Conservation (phyloP, 2,113 vertebrate species). For the Mustela nigripes region DNA sequence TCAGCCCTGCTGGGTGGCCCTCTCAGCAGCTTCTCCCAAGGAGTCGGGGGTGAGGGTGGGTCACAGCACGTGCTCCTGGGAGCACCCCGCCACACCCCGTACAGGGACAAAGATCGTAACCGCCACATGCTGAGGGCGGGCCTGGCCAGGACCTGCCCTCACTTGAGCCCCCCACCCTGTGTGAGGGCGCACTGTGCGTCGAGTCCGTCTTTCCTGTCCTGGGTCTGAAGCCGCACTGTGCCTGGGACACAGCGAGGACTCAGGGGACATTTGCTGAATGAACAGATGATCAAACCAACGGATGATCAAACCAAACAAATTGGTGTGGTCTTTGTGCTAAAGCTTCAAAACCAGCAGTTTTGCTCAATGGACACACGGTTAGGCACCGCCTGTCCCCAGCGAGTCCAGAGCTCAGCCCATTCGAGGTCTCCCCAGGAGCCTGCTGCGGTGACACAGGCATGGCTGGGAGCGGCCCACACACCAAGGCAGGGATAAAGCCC, state of each 20-base stretch:
- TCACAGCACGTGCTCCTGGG: no score
- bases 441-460: rapidly evolving
- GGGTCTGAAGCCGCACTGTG: not conserved
- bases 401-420: not conserved
- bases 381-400: not conserved
- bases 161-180: not conserved
- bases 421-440: not conserved
- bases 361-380: not conserved
- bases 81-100: no score
- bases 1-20: rapidly evolving
- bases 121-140: not conserved
- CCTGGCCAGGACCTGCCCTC: not conserved
- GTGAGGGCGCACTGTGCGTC: rapidly evolving
- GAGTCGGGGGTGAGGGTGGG: no score
- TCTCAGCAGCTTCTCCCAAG: not conserved
- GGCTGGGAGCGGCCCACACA: rapidly evolving
- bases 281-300: not conserved
- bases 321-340: rapidly evolving
- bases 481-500: not conserved
- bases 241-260: not conserved
- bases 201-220: not conserved
- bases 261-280: not conserved
- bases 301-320: not conserved
- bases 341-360: not conserved
- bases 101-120: rapidly evolving